Conservation (phyloP, 2,888 invertebrate genomes). For the Eumerus sabulonum region DNA sequence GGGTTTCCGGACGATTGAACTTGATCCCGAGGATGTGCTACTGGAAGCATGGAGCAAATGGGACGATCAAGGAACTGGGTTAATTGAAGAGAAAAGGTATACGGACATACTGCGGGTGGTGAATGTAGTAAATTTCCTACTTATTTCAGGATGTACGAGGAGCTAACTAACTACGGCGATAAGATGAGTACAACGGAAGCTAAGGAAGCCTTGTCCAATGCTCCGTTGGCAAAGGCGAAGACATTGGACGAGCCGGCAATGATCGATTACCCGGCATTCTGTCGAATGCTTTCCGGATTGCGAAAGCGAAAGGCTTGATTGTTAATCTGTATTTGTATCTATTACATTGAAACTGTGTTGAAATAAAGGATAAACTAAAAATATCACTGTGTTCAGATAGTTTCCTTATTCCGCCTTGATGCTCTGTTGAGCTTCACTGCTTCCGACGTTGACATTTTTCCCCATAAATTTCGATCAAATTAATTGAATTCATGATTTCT, state of each 20-base stretch:
- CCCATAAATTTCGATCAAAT: constrained; percentile 34
- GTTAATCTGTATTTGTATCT: constrained; percentile 4
- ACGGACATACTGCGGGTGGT: constrained; percentile 2
- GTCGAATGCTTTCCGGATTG: constrained; percentile 82
- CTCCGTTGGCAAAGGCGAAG: constrained; percentile 81
- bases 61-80: constrained; percentile 83
- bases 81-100: constrained; percentile 83
- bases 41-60: constrained; percentile 83
- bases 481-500: constrained; percentile 56
- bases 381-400: background rate
- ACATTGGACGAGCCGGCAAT: constrained; percentile 79
- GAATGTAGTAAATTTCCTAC: constrained; percentile 33
- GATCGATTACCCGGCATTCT: constrained; percentile 84
- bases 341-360: background rate
- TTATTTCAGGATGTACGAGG: constrained; percentile 81
- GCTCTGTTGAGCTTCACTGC: constrained; percentile 34
- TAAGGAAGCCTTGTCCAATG: constrained; percentile 82
- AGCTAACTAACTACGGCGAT: constrained; percentile 84
- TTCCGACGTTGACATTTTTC: constrained; percentile 1
- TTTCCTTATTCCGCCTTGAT: background rate
- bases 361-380: constrained; percentile 19
- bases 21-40: constrained; percentile 84
- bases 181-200: constrained; percentile 83
- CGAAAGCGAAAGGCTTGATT: constrained; percentile 78
- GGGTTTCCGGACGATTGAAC: constrained; percentile 82